phyloP scores from a whole-genome alignment of 2,113 vertebrate genomes.

The Phylloscopus whistleri region DNA sequence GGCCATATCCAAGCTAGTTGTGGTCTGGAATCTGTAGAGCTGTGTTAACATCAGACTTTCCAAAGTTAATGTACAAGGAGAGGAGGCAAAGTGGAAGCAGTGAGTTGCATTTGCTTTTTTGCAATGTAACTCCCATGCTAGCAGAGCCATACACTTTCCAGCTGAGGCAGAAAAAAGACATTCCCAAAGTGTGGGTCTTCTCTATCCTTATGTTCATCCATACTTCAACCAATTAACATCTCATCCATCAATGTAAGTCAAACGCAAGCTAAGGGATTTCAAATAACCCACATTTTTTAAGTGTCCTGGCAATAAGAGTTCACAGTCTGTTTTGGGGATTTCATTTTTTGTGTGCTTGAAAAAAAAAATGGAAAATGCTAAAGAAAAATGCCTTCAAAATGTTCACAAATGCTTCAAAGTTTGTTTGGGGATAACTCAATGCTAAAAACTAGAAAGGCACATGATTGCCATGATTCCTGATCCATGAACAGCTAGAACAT shows the following conservation, averaged over 20 bases:
- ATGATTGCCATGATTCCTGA: neutral
- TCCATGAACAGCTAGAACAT: neutral
- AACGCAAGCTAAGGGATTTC: neutral
- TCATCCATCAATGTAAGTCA: neutral
- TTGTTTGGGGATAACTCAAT: constrained; percentile 45
- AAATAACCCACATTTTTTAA: neutral
- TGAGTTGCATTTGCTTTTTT: neutral
- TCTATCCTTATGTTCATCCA: neutral
- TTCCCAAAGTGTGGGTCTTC: neutral
- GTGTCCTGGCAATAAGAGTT: neutral
- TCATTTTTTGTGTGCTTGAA: neutral
- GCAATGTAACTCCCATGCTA: neutral
- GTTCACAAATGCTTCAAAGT: neutral
- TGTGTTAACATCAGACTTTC: neutral
- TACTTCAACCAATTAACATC: neutral
- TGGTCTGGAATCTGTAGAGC: neutral
- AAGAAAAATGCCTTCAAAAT: neutral
- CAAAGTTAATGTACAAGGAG: neutral
- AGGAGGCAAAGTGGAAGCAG: neutral
- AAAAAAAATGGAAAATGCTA: neutral
- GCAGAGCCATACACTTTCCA: neutral
- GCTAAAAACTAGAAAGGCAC: neutral
- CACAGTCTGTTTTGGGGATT: constrained; percentile 10
- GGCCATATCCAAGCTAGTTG: neutral
- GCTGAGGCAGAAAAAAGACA: neutral